Base-by-base conservation (phyloP, 2,888 invertebrate genomes). In the Macrosiphum euphorbiae region DNA sequence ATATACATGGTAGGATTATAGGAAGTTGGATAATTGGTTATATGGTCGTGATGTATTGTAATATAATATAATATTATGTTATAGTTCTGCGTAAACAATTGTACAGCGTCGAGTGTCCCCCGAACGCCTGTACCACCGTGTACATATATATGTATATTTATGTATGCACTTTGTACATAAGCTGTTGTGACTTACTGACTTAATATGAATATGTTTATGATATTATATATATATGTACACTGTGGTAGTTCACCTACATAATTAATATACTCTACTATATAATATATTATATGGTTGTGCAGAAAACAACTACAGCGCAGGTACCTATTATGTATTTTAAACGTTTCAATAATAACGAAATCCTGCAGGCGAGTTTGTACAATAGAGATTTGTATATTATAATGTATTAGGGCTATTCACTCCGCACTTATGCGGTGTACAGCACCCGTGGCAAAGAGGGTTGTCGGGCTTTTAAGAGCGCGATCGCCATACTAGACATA, bases 281-380 rank as follows among this genome's bases (percentile, higher is more conserved):
- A 13, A 61, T 67, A 67, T n/a, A 13, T 67, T 55, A 67, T 67
- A 47, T 20, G 85, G 44, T 58, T 58, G 11, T 58, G 26, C 47
- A 5, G 91, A 58, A 91, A 91, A 86, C 47, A 91, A 91, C 86
- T n/a, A 35, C 35, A 11, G 26, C 28, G 55, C 55, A 84, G 86
- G 91, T 87, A 78, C 78, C 35, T 35, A 87, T 86, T 52, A 52
- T 52, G 16, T 52, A 52, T 52, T 58, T 92, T 90, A 88, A 92
- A 92, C 86, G 92, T 87, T 92, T 87, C 92, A 55, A 92, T 92
- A 61, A 61, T 87, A 87, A 92, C 92, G 86, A 92, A 47, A 92
- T 92, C 87, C 61, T 2, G 78, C 35, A 61, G 47, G 35, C 44
- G 87, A 92, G 61, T 87, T 92, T n/a, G 78, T 78, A 78, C 78